Base-by-base conservation (phyloP, 1,140 invertebrate genomes). In the Acyrthosiphon pisum region DNA sequence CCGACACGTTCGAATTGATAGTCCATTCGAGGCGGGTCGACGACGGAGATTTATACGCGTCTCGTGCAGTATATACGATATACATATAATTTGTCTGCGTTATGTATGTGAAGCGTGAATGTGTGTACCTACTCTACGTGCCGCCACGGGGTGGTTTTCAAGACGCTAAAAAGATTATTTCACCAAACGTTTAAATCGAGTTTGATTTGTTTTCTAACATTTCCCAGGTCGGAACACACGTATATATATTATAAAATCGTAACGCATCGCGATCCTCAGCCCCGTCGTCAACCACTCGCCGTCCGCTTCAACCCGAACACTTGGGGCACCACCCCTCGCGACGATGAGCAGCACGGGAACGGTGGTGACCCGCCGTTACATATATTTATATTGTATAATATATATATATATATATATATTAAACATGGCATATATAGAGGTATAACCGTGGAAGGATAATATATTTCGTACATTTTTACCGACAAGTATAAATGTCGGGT, bases 141-240 rank as follows among this genome's bases (percentile, higher is more conserved):
- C 22, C 26, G 86, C 9, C n/a, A 14, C 23, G 7, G 8, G 4
- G 35, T 89, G 35, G n/a, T 53, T 88, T 53, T n/a, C 37, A n/a
- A 37, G 9, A n/a, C 35, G 22, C 22, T 46, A 23, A 89, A 89
- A 89, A 56, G 88, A 89, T 56, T 89, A 89, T 53, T 89, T 89
- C 50, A 4, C 87, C 50, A 14, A 44, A 53, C 88, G 88, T 60
- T 90, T 90, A 68, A 68, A 90, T 90, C 30, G 89, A 90, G 56
- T 90, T 90, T 90, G 89, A 90, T 90, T 90, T 90, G 89, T 90
- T 44, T 90, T 41, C 53, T 37, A 56, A 89, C 87, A 56, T 89
- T 89, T 53, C 50, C 37, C 35, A 89, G 50, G 35, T 89, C 87
- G 86, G 22, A 50, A 88, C 48, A 53, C n/a, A 35, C 76, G 76